Percentiles rank a stretch among this genome's conserved stretches.
These are phyloP conservation scores for Chelonia mydas DNA, from an alignment of 2,797 vertebrate genomes.

Conservation along the genomic window DNA sequence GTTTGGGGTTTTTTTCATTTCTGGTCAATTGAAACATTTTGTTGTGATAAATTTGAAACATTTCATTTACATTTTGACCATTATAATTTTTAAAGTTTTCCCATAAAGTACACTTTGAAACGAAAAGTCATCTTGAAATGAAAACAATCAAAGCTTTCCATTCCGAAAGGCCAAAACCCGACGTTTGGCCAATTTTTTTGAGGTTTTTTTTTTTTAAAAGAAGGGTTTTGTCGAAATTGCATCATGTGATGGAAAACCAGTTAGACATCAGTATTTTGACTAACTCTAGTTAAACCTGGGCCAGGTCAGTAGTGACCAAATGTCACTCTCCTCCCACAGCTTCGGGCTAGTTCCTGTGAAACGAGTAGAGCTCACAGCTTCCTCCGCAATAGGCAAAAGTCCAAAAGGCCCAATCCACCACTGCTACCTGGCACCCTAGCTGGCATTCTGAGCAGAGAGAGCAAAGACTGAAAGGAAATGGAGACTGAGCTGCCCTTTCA, in stretches of 20 bases:
- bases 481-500: neutral
- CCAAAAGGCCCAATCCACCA: no score
- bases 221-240: neutral
- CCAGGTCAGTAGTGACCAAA: neutral
- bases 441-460: neutral
- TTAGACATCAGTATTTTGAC: neutral
- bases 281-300: neutral
- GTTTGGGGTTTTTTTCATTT: neutral
- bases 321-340: neutral
- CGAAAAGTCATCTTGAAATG: neutral
- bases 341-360: neutral
- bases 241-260: neutral
- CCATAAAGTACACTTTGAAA: neutral
- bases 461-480: neutral
- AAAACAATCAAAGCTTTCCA: neutral
- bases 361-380: rapidly evolving
- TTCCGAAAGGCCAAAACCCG: neutral
- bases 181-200: neutral
- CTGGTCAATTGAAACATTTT: neutral
- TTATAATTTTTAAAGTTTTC: neutral
- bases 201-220: neutral
- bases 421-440: neutral
- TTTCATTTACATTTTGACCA: neutral
- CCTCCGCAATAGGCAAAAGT: neutral
- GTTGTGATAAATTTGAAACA: neutral